phyloP scores from a whole-genome alignment of 2,888 invertebrate genomes.

The Melanargia galathea region DNA sequence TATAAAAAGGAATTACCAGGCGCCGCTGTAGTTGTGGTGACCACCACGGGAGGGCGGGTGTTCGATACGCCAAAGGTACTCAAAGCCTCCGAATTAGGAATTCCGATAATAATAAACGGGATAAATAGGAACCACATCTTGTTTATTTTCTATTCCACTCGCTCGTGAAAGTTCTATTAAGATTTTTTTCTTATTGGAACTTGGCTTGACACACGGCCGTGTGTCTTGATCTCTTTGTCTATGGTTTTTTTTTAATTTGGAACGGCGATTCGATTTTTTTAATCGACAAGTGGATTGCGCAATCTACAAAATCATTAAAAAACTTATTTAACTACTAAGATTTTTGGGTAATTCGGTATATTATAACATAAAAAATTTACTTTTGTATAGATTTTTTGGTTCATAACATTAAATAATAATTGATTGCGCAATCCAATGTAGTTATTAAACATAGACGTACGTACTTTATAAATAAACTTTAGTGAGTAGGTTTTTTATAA shows the following conservation, averaged over 20 bases:
- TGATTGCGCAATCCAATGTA: conserved; percentile 20
- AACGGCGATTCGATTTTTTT: conserved; percentile 41
- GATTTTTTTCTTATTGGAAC: too few relatives aligned
- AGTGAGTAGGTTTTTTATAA: neutral
- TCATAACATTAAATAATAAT: neutral
- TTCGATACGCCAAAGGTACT: conserved; percentile 87
- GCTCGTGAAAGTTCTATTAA: conserved; percentile 4
- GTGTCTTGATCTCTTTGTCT: too few relatives aligned
- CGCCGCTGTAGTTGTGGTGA: conserved; percentile 80
- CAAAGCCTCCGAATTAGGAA: conserved; percentile 61
- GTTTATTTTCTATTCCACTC: conserved; percentile 17
- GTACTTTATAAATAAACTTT: conserved; percentile 21
- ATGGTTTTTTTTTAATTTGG: conserved; percentile 44
- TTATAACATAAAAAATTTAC: too few relatives aligned
- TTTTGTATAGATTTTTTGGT: too few relatives aligned
- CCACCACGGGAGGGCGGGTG: conserved; percentile 79
- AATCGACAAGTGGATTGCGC: conserved; percentile 18
- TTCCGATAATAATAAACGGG: conserved; percentile 19
- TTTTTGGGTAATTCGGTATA: neutral
- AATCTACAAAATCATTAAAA: conserved; percentile 6
- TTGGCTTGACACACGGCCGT: too few relatives aligned
- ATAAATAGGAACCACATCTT: conserved; percentile 46
- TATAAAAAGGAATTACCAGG: conserved; percentile 69
- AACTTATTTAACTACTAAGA: neutral
- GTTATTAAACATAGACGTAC: neutral